Conservation (phyloP, 2,113 vertebrate genomes). For the Odobenus rosmarus region DNA sequence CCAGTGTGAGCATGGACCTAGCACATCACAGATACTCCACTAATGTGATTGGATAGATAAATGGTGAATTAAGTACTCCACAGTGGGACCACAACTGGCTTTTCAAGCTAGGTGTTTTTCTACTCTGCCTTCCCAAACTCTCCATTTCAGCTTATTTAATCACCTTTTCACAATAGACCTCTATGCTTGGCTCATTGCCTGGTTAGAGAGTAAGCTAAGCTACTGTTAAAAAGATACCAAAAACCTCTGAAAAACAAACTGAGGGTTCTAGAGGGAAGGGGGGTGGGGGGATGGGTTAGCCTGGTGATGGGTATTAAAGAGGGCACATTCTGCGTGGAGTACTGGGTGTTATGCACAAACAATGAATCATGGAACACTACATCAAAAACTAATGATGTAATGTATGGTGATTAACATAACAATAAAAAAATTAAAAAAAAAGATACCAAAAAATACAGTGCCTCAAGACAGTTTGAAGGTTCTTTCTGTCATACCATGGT, state of each 20-base stretch:
- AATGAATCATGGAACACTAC: too few relatives aligned
- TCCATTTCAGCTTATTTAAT: background rate
- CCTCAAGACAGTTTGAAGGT: background rate
- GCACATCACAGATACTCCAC: background rate
- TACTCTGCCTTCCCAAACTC: background rate
- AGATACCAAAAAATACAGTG: background rate
- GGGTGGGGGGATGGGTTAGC: too few relatives aligned
- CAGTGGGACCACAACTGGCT: background rate
- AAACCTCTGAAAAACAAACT: too few relatives aligned
- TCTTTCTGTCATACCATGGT: background rate
- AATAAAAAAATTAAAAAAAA: background rate
- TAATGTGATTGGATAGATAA: background rate
- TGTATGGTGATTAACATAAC: too few relatives aligned
- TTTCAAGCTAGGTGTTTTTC: background rate
- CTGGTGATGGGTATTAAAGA: too few relatives aligned
- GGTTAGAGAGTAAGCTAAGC: background rate
- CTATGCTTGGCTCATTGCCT: background rate
- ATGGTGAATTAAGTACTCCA: background rate
- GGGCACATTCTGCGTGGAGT: too few relatives aligned
- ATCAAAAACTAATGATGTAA: too few relatives aligned
- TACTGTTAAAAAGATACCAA: background rate
- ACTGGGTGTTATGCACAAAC: too few relatives aligned
- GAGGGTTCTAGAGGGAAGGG: too few relatives aligned
- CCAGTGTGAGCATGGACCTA: background rate
- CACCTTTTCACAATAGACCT: background rate